These are phyloP conservation scores for Danionella dracula DNA, from an alignment of 2,797 vertebrate species.

Conservation along the genomic window DNA sequence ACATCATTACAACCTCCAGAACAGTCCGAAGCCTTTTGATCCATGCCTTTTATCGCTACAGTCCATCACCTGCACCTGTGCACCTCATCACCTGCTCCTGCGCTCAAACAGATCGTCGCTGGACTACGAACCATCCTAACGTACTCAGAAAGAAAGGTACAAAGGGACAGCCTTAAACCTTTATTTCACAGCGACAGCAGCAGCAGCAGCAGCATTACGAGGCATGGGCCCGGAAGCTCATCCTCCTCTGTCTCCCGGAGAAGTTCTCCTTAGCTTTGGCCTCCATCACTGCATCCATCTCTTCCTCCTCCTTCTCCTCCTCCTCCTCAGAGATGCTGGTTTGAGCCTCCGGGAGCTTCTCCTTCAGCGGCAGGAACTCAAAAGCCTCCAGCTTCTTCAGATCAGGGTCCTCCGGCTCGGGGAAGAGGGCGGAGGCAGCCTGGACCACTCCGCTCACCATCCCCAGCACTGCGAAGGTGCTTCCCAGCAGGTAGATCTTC, in stretches of 20 bases:
- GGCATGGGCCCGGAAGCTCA: constrained; percentile 45
- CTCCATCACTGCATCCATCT: constrained; percentile 41
- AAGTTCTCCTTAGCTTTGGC: constrained; percentile 36
- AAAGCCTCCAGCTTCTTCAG: constrained; percentile 47
- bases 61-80: neutral
- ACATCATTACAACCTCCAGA: constrained; percentile 30
- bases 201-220: constrained; percentile 17
- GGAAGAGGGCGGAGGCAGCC: constrained; percentile 73
- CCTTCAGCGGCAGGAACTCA: constrained; percentile 19
- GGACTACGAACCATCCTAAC: no score
- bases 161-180: no score
- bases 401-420: constrained; percentile 49
- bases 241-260: constrained; percentile 32
- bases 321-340: constrained; percentile 11
- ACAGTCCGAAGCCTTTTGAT: no score
- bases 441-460: constrained; percentile 78
- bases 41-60: no score
- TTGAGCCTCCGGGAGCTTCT: constrained; percentile 29
- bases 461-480: constrained; percentile 77
- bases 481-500: constrained; percentile 85
- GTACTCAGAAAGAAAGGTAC: no score
- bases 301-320: constrained; percentile 29
- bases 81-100: constrained; percentile 9
- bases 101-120: constrained; percentile 13
- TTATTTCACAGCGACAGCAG: no score